Evolutionary conservation across 2,113 vertebrate genomes (phyloP), one percentile per base, ranked within the genome.

Genomic region (Passerina amoena): DNA sequence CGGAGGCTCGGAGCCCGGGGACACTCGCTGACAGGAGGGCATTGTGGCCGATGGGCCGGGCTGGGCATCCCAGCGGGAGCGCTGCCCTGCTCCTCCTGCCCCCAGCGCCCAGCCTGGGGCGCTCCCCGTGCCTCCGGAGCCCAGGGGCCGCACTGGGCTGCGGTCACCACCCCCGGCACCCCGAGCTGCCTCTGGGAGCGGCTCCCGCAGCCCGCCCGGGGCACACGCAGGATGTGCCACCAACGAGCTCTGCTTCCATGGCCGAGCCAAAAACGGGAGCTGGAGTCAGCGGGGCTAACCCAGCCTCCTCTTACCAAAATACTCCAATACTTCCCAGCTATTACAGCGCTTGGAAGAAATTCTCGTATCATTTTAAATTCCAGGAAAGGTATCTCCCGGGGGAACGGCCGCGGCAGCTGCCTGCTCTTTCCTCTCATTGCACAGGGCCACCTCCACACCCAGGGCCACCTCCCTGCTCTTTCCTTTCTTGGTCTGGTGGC

Each of bases 361-460:
- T 68, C 60, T 88, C 72, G n/a, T 95, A 91, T 82, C 71, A 48
- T 95, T 96, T 97, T 94, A 97, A 96, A 97, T 98, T 98, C 97
- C 97, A 97, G 97, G 98, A 98, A 98, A 97, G 96, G 96, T 95
- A 81, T 94, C 89, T 97, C 96, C 86, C 97, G 4, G 56, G 85
- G 92, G 94, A 91, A 77, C 3, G 63, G 82, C 65, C 48, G 82
- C 27, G 91, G 82, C 73, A 70, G 82, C 94, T 45, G 50, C 92
- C 93, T 75, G 88, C 87, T 95, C 94, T 95, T 97, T 95, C 96
- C 94, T 96, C 95, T 87, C 94, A 93, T 92, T 95, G 86, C 93
- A 82, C 63, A 25, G 47, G 57, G 93, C 93, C 92, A 88, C 92
- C 66, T 97, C 96, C 96, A 94, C 94, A 56, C 94, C 94, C 97